Conservation (phyloP, 2,888 invertebrate species). For the Fragum fragum region DNA sequence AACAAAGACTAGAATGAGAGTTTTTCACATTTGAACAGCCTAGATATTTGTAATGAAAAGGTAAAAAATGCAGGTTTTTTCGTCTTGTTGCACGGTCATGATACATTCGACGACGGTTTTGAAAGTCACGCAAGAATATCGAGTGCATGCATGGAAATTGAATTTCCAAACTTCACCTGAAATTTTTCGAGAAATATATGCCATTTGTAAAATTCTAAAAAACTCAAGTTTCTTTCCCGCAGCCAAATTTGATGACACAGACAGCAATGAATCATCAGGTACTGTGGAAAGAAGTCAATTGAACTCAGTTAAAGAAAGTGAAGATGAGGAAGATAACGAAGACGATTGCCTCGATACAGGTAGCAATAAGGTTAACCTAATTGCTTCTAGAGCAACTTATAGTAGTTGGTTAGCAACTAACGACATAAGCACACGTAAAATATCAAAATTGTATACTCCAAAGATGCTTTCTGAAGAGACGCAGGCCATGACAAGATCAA, state of each 20-base stretch:
- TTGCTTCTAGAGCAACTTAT: no score
- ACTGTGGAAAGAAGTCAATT: neutral
- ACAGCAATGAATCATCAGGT: neutral
- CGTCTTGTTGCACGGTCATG: constrained; percentile 41
- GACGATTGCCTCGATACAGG: no score
- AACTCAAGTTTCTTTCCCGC: constrained; percentile 36
- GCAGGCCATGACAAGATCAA: no score
- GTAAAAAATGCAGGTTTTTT: constrained; percentile 31
- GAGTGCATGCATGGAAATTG: constrained; percentile 41
- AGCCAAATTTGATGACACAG: constrained; percentile 40
- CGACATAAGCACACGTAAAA: neutral
- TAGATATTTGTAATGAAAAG: neutral
- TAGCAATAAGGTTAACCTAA: no score
- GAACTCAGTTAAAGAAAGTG: no score
- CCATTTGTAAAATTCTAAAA: constrained; percentile 47
- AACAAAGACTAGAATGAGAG: neutral
- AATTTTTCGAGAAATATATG: constrained; percentile 42
- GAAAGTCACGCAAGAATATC: constrained; percentile 43
- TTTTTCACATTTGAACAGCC: neutral
- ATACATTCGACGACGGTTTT: neutral
- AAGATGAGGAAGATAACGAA: neutral
- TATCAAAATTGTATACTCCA: neutral
- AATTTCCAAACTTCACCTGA: constrained; percentile 33
- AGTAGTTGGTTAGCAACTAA: neutral
- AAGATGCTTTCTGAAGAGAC: neutral